Evolutionary conservation across 2,888 invertebrate genomes (phyloP), one percentile per base, ranked within the genome.

Genomic region (Pegoplata infirma): DNA sequence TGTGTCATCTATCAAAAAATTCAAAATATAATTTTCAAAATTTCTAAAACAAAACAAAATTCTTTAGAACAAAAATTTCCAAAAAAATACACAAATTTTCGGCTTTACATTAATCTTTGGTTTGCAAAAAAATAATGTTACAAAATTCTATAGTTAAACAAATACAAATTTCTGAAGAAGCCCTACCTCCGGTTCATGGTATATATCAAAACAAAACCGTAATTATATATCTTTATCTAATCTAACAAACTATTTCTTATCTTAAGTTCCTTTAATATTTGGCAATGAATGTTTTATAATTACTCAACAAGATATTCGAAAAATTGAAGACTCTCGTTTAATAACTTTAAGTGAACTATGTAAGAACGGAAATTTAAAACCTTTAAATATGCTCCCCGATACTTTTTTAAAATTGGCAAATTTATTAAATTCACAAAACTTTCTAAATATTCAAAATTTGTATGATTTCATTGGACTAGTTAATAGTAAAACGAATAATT

Each of bases 291-390:
- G 82, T 32, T 84, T 81, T 16, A 28, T 87, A 17, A 55, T 88
- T 5, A 84, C 84, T 0, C 89, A 88, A 61, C 89, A 88, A 77
- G 89, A 88, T 69, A 69, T 87, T 6, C 84, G 88, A 2, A 84
- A 85, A 58, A 81, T 84, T 14, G 87, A 87, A 61, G 88, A 88
- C 5, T 81, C 80, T 0, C 84, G 88, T 2, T 23, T 82, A 10
- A 49, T 87, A 3, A 83, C 76, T 5, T 85, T 85, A 21, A 83
- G 59, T 44, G 85, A 83, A 28, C 12, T 86, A 17, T 46, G 66
- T 5, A 53, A 83, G 28, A 84, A 82, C 64, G 85, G 83, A 69
- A 73, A 78, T 47, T 17, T 63, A 1, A 46, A 72, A 51, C 1
- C 56, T 14, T 8, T 63, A 3, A 56, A 46, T 7, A 1, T 12